Base-by-base conservation (phyloP, 2,888 invertebrate species). In the Lingula anatina region DNA sequence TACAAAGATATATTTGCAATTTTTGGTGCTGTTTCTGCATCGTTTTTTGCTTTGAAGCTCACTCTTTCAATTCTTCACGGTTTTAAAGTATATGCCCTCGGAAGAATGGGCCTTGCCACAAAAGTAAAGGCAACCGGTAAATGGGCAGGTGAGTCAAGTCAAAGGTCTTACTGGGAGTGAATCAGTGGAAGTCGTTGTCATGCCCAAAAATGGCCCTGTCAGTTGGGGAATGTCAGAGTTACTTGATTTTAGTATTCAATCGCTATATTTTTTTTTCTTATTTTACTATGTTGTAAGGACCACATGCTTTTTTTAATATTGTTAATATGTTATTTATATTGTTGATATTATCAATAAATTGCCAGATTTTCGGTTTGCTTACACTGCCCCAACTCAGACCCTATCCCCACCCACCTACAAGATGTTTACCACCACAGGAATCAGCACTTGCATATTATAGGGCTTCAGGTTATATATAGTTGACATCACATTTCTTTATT, bases 121-220 rank as follows among this genome's bases (percentile, higher is more conserved):
- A 81, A 89, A 76, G 82, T 87, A 55, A 83, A 82, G 66, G 81
- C 83, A 41, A 82, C 84, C 70, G 89, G 89, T 64, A 82, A 84
- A 78, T 90, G 89, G 89, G 89, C 89, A 77, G 83, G 89, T 89
- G 78, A 84, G 85, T 54, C 3, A 42, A 2, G 28, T 18, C n/a
- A 39, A 35, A 27, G n/a, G 28, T 9, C 25, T 24, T 24, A 25
- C 23, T 7, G 15, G 4, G 21, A 7, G 9, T 27, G 3, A 42
- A n/a, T n/a, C n/a, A n/a, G n/a, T 38, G n/a, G 26, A 25, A 2
- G 18, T 15, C 4, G 1, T 15, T n/a, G 23, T 21, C 26, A 25
- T 43, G 15, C 18, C 21, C 35, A 44, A 31, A n/a, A 21, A 21
- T 20, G 18, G 7, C 3, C 26, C 31, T 9, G 7, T n/a, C 35